A percentile compares a stretch with the other conserved stretches of the same genome.
Evolutionary conservation across 2,113 vertebrate genomes (phyloP).

Genomic region (Mastomys coucha): DNA sequence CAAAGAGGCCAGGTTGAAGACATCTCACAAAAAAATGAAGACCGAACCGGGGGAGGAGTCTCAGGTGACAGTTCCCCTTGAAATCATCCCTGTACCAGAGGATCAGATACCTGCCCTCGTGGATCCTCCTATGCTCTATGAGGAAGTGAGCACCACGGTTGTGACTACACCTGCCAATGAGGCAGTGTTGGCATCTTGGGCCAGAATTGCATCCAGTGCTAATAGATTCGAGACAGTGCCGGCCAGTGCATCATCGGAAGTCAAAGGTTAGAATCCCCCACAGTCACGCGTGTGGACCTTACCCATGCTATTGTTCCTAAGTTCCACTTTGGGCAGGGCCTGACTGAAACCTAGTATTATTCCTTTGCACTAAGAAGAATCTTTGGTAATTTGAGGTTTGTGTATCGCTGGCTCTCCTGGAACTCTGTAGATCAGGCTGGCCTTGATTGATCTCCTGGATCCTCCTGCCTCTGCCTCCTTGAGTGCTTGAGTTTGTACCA

Average conservation of each 20-base stretch:
- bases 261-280: background rate
- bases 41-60: background rate
- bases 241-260: background rate
- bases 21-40: background rate
- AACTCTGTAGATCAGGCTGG: background rate
- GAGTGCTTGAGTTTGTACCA: background rate
- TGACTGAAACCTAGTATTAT: background rate
- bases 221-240: background rate
- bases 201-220: constrained; percentile 4
- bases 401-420: background rate
- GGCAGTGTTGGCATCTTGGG: constrained; percentile 63
- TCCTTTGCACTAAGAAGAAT: background rate
- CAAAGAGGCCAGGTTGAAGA: constrained; percentile 57
- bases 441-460: background rate
- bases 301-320: background rate
- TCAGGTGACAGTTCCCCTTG: background rate
- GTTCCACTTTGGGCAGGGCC: background rate
- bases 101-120: background rate
- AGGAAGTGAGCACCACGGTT: background rate
- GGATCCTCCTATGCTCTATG: background rate
- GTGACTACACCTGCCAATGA: background rate
- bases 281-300: background rate
- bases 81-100: background rate
- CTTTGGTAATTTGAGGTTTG: background rate
- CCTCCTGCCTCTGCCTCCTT: background rate